These are phyloP conservation scores for Misgurnus anguillicaudatus DNA, from an alignment of 2,113 vertebrate species.

Conservation along the genomic window DNA sequence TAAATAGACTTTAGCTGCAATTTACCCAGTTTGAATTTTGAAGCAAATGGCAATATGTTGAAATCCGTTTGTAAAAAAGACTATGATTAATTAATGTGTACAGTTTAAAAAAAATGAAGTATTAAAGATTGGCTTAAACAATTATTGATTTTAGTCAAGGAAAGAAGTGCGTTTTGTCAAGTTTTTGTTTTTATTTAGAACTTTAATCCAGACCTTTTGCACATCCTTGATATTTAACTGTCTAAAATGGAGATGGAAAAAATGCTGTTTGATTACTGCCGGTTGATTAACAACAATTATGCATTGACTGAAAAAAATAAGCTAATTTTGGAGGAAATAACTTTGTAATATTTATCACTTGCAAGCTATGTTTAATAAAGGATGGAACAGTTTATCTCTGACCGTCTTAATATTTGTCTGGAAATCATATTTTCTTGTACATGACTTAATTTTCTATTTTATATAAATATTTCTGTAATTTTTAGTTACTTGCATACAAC, in stretches of 20 bases:
- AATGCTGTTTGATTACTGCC: constrained; percentile 91
- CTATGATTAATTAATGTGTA: constrained; percentile 46
- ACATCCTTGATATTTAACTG: constrained; percentile 90
- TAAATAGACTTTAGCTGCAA: constrained; percentile 48
- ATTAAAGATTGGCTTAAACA: constrained; percentile 57
- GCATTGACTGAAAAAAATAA: constrained; percentile 90
- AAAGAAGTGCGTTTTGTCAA: constrained; percentile 62
- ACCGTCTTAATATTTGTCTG: constrained; percentile 59
- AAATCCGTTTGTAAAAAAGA: constrained; percentile 31
- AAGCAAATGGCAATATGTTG: constrained; percentile 62
- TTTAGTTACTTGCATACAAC: too few species aligned
- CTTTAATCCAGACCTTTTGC: constrained; percentile 84
- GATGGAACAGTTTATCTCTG: constrained; percentile 90
- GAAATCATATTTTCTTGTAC: not conserved
- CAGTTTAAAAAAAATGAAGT: constrained; percentile 47
- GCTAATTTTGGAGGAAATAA: constrained; percentile 96
- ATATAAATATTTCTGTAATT: too few species aligned
- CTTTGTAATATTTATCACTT: constrained; percentile 99
- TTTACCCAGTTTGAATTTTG: constrained; percentile 57
- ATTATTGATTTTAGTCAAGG: constrained; percentile 60
- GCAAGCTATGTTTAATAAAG: constrained; percentile 99
- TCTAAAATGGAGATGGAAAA: constrained; percentile 83
- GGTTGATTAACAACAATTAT: constrained; percentile 83
- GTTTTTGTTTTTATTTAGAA: constrained; percentile 63
- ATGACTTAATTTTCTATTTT: not conserved